A percentile compares a stretch with the other conserved stretches of the same genome.
phyloP scores from a whole-genome alignment of 37 sponge, comb jelly and placozoan species.

The Geodia barretti region DNA sequence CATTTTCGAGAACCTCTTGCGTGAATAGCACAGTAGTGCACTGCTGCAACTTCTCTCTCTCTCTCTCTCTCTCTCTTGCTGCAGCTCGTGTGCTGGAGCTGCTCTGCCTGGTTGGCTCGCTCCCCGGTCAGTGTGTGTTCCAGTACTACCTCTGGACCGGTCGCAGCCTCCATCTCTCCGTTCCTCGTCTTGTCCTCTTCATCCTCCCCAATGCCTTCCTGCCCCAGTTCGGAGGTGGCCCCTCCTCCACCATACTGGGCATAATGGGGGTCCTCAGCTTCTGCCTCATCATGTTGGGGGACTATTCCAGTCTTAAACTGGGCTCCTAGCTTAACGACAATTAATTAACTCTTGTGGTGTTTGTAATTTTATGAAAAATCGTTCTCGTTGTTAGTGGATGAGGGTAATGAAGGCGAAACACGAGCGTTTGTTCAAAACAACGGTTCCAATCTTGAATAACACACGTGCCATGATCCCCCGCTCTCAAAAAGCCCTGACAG shows the following conservation, averaged over 20 bases:
- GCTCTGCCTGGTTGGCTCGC: slow-evolving; percentile 30
- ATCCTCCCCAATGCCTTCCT: slow-evolving; percentile 50
- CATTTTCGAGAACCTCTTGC: too few relatives aligned
- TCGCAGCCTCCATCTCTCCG: neutral
- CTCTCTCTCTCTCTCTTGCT: too few relatives aligned
- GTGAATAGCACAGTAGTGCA: too few relatives aligned
- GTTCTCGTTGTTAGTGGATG: too few relatives aligned
- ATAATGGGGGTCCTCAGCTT: slow-evolving; percentile 44
- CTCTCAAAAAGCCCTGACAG: too few relatives aligned
- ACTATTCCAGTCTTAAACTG: neutral
- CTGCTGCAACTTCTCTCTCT: neutral
- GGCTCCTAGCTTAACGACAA: too few relatives aligned
- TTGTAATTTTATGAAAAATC: too few relatives aligned
- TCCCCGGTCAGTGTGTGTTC: slow-evolving; percentile 63
- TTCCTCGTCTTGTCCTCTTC: slow-evolving; percentile 8
- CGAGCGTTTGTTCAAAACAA: too few relatives aligned
- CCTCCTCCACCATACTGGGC: slow-evolving; percentile 28
- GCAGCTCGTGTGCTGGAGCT: slow-evolving; percentile 46
- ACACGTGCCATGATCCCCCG: too few relatives aligned
- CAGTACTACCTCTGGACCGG: slow-evolving; percentile 66
- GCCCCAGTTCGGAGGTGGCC: slow-evolving; percentile 27
- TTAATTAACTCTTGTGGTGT: too few relatives aligned
- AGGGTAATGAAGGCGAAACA: too few relatives aligned
- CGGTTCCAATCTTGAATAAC: too few relatives aligned
- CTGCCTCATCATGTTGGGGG: slow-evolving; percentile 31